A percentile compares a stretch with the other conserved stretches of the same genome.
phyloP scores from a whole-genome alignment of 2,797 vertebrate genomes.

The Amblyopsis hoosieri region DNA sequence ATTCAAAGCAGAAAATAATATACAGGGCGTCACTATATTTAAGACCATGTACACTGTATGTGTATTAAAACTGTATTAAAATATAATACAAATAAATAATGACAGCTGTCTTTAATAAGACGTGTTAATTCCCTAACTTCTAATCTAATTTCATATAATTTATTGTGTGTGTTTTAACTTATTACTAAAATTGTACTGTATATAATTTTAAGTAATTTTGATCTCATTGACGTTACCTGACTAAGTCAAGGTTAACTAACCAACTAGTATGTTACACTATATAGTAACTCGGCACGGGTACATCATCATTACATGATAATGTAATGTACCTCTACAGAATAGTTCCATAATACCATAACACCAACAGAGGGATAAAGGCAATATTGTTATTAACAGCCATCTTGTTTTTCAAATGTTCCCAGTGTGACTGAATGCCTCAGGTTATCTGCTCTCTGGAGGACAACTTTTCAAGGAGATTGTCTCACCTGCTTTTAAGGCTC shows the following conservation, averaged over 20 bases:
- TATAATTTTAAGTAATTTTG: too few species aligned
- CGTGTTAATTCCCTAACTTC: too few species aligned
- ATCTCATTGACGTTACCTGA: too few species aligned
- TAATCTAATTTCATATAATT: too few species aligned
- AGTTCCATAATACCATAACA: background rate
- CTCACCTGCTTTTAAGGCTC: background rate
- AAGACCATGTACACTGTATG: background rate
- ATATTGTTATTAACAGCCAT: conserved; percentile 49
- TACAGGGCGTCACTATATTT: background rate
- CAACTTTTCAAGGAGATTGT: conserved; percentile 10
- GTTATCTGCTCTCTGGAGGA: background rate
- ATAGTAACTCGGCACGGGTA: too few species aligned
- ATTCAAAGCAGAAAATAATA: background rate
- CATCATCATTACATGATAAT: background rate
- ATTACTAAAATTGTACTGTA: too few species aligned
- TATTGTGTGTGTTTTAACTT: too few species aligned
- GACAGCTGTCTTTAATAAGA: too few species aligned
- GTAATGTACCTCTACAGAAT: background rate
- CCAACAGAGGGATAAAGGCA: conserved; percentile 45
- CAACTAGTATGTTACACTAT: too few species aligned
- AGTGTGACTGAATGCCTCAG: conserved; percentile 52
- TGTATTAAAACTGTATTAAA: background rate
- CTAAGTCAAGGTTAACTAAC: too few species aligned
- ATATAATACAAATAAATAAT: background rate
- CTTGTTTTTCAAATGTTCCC: conserved; percentile 57